Conservation (phyloP, 2,888 invertebrate species). For the Pandemis cinnamomeana region DNA sequence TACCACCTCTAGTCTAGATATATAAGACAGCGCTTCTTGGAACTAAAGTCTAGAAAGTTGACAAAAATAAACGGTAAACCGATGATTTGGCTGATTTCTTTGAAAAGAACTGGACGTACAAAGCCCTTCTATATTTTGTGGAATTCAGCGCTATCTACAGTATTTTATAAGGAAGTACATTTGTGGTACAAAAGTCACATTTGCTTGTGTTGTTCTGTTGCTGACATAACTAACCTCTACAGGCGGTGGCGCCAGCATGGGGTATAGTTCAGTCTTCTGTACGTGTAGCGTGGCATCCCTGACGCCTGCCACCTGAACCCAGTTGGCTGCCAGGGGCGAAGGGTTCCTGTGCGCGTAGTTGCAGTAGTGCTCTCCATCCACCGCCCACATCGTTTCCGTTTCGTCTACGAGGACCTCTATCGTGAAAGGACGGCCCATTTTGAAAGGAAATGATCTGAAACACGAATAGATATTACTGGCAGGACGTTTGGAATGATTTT, state of each 20-base stretch:
- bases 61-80: too few species aligned
- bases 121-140: too few species aligned
- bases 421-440: conserved; percentile 76
- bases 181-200: too few species aligned
- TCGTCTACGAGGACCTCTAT: conserved; percentile 86
- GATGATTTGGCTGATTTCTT: too few species aligned
- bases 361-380: conserved; percentile 90
- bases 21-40: too few species aligned
- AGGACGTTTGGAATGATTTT: too few species aligned
- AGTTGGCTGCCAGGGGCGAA: conserved; percentile 60
- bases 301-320: conserved; percentile 85
- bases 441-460: conserved; percentile 79
- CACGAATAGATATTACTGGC: neutral
- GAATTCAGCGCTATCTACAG: too few species aligned
- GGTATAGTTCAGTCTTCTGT: conserved; percentile 81
- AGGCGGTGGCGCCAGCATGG: conserved; percentile 59
- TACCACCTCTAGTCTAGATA: too few species aligned
- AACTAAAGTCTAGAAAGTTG: too few species aligned
- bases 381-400: conserved; percentile 86
- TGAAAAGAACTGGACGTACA: too few species aligned
- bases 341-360: conserved; percentile 86
- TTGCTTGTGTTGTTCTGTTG: too few species aligned
- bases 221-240: conserved; percentile 54
- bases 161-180: too few species aligned
- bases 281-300: conserved; percentile 87